Evolutionary conservation across 2,888 invertebrate species (phyloP), one percentile per base, ranked within the genome.

Genomic region (Tortrix viridana): DNA sequence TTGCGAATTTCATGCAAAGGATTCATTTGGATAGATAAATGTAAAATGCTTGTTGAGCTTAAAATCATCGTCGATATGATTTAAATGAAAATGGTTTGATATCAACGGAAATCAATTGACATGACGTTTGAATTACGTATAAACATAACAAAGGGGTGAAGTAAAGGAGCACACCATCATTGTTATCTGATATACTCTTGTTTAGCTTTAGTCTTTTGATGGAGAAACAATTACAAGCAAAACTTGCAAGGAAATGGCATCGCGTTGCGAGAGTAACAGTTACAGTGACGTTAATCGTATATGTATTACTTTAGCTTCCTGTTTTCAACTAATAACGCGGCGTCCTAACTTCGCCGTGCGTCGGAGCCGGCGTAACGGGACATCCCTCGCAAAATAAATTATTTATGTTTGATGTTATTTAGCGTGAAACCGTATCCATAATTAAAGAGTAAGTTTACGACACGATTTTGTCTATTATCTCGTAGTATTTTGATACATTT

Each of bases 281-380:
- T 50, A 22, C 23, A 32, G 44, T 44, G n/a, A 44, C 41, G 41
- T 50, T 32, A 54, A 48, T 38, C 50, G 18, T 48, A 50, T 37
- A 32, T 56, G 49, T 56, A 44, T 50, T 50, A 48, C 44, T 56
- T 46, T n/a, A 52, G 50, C 56, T 56, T 56, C 62, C 50, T 52
- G 56, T 57, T 62, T 50, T 22, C 5, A 62, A 62, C 56, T 62
- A 62, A 62, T 62, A 62, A 38, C 49, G 43, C 49, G 7, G 43
- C 37, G 49, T 18, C 48, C 22, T 23, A 62, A 56, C 61, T 57
- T 57, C 9, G 4, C 23, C 46, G 19, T 46, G 19, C 20, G 18
- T 20, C 32, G 37, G 14, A 5, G 41, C 41, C 41, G 38, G 38
- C 46, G 26, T 46, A n/a, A 41, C 16, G 41, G 53, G 26, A 23